These are phyloP conservation scores for Mungos mungo DNA, from an alignment of 2,113 vertebrate species.

Conservation along the genomic window DNA sequence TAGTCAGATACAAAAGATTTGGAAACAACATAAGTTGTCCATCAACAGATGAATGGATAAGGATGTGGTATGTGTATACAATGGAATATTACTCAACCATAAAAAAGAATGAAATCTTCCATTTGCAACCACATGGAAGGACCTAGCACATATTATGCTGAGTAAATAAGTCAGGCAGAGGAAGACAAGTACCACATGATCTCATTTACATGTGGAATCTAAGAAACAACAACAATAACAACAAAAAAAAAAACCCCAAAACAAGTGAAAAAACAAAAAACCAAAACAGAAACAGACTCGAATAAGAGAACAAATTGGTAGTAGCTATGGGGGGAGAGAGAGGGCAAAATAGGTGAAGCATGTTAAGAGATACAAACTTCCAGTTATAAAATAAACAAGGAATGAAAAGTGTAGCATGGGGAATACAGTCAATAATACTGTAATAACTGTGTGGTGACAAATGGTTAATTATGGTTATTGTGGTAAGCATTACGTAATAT, in stretches of 20 bases:
- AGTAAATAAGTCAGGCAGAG: neutral
- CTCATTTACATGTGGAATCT: neutral
- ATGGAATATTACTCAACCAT: neutral
- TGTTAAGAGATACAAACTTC: neutral
- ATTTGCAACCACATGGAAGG: neutral
- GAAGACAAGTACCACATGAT: neutral
- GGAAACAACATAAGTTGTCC: neutral
- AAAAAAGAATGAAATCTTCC: neutral
- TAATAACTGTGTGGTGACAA: neutral
- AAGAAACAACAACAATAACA: neutral
- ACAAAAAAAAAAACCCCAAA: too few relatives aligned
- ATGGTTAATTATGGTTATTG: neutral
- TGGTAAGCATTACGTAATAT: neutral
- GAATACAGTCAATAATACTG: neutral
- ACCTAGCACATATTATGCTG: neutral
- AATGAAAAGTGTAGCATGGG: neutral
- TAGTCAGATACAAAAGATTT: neutral
- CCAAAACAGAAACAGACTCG: neutral
- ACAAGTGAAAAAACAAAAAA: neutral
- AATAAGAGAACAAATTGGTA: neutral
- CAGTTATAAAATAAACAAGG: neutral
- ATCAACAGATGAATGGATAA: neutral
- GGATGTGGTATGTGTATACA: neutral
- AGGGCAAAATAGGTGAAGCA: neutral
- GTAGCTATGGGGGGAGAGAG: neutral